Percentiles rank a stretch among this genome's conserved stretches.
Evolutionary conservation across 2,113 vertebrate species (phyloP).

Genomic region (Coptodon rendalli): DNA sequence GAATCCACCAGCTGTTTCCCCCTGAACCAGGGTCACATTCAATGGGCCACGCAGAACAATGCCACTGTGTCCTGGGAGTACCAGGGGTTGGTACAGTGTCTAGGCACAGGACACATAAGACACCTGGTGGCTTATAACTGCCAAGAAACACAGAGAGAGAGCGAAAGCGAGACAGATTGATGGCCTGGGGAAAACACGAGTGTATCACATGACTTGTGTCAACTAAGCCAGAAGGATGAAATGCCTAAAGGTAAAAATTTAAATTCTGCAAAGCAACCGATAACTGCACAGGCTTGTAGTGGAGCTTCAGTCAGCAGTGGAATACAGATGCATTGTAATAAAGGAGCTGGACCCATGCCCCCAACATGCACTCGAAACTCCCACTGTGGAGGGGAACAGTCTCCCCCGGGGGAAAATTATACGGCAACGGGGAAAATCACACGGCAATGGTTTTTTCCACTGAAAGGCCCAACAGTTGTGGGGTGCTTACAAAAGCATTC

Average conservation of each 20-base stretch:
- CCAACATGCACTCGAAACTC: background rate
- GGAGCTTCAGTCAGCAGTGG: background rate
- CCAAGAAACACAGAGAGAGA: conserved; percentile 44
- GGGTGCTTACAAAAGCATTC: background rate
- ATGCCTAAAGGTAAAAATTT: background rate
- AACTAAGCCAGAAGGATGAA: conserved; percentile 1
- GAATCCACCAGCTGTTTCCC: conserved; percentile 74
- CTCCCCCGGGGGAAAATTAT: background rate
- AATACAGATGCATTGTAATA: background rate
- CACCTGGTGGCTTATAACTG: conserved; percentile 56
- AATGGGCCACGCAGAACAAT: conserved; percentile 66
- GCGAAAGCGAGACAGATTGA: conserved; percentile 4
- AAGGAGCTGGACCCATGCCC: no score
- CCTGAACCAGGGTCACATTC: conserved; percentile 52
- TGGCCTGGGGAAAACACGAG: background rate
- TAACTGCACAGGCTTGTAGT: background rate
- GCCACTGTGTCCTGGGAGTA: conserved; percentile 30
- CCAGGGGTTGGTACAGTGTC: conserved; percentile 20
- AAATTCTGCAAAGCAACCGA: background rate
- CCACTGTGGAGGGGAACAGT: background rate
- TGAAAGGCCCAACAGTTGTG: background rate
- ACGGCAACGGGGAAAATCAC: background rate
- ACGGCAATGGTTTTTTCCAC: background rate
- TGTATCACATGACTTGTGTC: conserved; percentile 7
- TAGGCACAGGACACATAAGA: conserved; percentile 35